Percentiles rank a stretch among this genome's conserved stretches.
Evolutionary conservation across 2,113 vertebrate genomes (phyloP).

Genomic region (Balaeniceps rex): DNA sequence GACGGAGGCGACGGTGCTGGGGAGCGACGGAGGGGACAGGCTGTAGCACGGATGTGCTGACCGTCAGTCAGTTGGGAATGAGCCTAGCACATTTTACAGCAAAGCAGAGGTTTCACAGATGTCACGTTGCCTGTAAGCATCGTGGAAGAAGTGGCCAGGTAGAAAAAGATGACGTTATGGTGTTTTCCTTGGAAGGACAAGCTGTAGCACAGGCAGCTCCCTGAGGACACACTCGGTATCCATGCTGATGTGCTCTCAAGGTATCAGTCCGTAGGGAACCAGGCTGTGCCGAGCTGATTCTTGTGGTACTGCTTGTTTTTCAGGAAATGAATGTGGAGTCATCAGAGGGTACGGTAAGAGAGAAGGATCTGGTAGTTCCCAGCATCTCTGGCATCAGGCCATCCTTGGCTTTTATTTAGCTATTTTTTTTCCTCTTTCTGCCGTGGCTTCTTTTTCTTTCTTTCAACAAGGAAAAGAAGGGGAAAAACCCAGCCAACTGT

Average conservation of each 20-base stretch:
- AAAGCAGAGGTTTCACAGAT: background rate
- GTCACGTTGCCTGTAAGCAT: accelerated
- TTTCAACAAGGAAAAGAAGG: background rate
- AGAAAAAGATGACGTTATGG: accelerated
- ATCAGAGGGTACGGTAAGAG: background rate
- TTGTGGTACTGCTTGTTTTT: background rate
- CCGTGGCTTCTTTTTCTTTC: background rate
- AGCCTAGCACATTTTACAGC: background rate
- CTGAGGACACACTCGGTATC: accelerated
- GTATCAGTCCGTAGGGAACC: background rate
- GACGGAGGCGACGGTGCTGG: accelerated
- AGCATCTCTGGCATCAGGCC: background rate
- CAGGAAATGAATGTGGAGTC: background rate
- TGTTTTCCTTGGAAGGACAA: background rate
- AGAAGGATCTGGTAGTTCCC: background rate
- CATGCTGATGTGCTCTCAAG: accelerated
- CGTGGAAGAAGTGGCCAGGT: background rate
- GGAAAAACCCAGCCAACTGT: background rate
- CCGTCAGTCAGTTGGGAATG: accelerated
- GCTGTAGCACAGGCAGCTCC: background rate
- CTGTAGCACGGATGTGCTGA: background rate
- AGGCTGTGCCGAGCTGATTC: accelerated
- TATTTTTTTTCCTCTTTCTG: background rate
- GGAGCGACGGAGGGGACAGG: background rate
- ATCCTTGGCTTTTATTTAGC: background rate